These are phyloP conservation scores for Acromyrmex charruanus DNA, from an alignment of 1,140 invertebrate genomes.

Conservation along the genomic window DNA sequence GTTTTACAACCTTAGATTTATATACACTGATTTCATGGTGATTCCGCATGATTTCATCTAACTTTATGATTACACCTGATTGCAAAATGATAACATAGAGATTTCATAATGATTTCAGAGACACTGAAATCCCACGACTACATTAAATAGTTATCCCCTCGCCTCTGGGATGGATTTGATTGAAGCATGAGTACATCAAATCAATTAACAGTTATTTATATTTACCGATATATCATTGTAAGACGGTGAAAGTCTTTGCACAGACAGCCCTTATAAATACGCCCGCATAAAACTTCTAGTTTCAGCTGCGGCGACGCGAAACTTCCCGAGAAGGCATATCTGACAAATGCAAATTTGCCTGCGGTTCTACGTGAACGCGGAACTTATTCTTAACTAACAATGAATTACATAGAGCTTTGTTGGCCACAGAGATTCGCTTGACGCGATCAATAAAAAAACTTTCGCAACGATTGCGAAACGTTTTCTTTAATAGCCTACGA, in stretches of 20 bases:
- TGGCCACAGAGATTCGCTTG: background rate
- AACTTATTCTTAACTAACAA: slow-evolving; percentile 71
- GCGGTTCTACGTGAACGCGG: slow-evolving; percentile 50
- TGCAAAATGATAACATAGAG: too few species aligned
- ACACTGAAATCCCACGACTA: too few species aligned
- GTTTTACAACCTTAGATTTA: too few species aligned
- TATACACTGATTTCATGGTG: too few species aligned
- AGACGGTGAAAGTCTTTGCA: slow-evolving; percentile 50
- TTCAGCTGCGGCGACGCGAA: slow-evolving; percentile 40
- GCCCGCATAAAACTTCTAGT: slow-evolving; percentile 56
- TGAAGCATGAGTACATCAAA: background rate
- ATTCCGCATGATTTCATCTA: too few species aligned
- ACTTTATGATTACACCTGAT: too few species aligned
- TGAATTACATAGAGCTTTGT: slow-evolving; percentile 53
- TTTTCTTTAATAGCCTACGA: slow-evolving; percentile 18
- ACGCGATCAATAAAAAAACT: slow-evolving; percentile 55
- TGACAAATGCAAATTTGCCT: slow-evolving; percentile 68
- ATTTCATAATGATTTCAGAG: too few species aligned
- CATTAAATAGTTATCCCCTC: too few species aligned
- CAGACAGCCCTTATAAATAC: slow-evolving; percentile 54
- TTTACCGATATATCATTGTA: slow-evolving; percentile 33
- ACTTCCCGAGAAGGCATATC: slow-evolving; percentile 47
- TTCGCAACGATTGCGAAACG: slow-evolving; percentile 16
- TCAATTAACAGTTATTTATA: slow-evolving; percentile 54
- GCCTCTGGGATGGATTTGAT: background rate